Conservation (phyloP, 2,797 vertebrate species). For the Coendou prehensilis region DNA sequence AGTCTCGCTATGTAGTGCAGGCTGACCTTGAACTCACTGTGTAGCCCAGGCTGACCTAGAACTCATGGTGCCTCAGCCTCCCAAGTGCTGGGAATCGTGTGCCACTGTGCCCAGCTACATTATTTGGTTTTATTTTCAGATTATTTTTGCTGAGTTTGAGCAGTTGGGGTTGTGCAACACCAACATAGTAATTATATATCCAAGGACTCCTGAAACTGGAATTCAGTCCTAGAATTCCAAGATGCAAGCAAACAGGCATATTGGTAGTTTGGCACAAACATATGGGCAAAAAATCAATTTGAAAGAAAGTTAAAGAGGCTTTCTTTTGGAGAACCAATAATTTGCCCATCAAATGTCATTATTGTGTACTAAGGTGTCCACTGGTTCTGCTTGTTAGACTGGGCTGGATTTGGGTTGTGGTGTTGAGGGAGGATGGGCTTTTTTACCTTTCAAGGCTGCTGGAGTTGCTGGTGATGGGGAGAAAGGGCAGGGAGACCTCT, state of each 20-base stretch:
- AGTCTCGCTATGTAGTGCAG: not conserved
- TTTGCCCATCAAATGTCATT: not conserved
- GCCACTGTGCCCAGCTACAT: not conserved
- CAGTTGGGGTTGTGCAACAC: not conserved
- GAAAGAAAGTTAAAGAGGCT: not conserved
- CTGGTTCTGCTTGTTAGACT: not conserved
- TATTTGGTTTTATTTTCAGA: constrained; percentile 24
- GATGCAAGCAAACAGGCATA: not conserved
- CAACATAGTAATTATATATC: not conserved
- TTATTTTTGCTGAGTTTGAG: constrained; percentile 13
- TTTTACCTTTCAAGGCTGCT: not conserved
- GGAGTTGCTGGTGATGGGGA: not conserved
- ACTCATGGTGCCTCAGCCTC: not conserved
- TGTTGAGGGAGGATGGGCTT: not conserved
- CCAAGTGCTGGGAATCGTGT: not conserved
- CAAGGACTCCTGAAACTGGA: constrained; percentile 47
- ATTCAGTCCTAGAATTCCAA: not conserved
- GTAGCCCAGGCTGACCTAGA: not conserved
- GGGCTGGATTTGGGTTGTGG: not conserved
- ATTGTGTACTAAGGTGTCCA: not conserved
- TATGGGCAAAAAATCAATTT: not conserved
- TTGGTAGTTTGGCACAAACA: not conserved
- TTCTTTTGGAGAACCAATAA: not conserved
- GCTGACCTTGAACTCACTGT: not conserved
- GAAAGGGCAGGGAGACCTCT: not conserved